These are phyloP conservation scores for Alectura lathami DNA, from an alignment of 2,113 vertebrate genomes.

Conservation along the genomic window DNA sequence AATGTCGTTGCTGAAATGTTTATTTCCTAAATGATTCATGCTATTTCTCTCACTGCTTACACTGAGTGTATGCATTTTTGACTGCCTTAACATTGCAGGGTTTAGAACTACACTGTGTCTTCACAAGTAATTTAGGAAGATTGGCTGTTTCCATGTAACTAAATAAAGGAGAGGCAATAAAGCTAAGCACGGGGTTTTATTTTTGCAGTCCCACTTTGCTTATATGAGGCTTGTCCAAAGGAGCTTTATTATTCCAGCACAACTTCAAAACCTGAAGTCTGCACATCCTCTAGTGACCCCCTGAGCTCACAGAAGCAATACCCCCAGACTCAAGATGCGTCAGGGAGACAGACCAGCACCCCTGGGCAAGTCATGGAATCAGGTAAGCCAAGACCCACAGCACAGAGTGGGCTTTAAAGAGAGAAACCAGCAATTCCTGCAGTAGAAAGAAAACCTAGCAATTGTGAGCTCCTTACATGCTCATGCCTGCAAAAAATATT, in stretches of 20 bases:
- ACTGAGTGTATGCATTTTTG: rapidly evolving
- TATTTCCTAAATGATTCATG: not conserved
- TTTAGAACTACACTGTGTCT: not conserved
- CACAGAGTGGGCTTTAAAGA: rapidly evolving
- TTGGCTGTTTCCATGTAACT: not conserved
- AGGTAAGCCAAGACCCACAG: not conserved
- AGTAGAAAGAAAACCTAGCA: not conserved
- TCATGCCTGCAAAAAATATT: not conserved
- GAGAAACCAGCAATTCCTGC: not conserved
- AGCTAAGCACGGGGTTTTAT: not conserved
- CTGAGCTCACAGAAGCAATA: rapidly evolving
- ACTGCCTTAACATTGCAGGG: not conserved
- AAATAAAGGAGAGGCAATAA: not conserved
- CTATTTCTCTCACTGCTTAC: not conserved
- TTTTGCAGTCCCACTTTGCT: not conserved
- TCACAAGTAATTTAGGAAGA: not conserved
- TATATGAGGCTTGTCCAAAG: not conserved
- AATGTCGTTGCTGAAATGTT: not conserved
- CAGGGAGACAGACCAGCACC: too few species aligned
- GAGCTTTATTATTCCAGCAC: not conserved
- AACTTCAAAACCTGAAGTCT: not conserved
- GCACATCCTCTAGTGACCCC: not conserved
- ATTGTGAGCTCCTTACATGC: not conserved
- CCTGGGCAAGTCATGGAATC: not conserved
- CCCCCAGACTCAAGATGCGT: too few species aligned